Evolutionary conservation across 2,113 vertebrate genomes (phyloP).

Genomic region (Gymnobelideus leadbeateri): DNA sequence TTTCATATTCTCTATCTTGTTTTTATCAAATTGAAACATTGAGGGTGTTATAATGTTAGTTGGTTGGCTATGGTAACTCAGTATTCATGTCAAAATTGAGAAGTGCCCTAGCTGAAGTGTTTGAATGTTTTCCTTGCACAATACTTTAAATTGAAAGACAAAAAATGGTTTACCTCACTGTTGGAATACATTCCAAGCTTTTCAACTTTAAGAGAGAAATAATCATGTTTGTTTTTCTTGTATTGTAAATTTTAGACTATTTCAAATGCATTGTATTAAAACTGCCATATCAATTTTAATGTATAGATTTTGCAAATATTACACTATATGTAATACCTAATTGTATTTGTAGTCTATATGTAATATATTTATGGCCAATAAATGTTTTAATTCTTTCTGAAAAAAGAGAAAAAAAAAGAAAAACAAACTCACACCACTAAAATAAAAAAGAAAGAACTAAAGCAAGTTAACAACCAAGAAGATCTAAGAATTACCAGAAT

Average conservation of each 20-base stretch:
- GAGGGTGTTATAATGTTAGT: slow-evolving; percentile 84
- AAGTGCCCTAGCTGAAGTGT: slow-evolving; percentile 91
- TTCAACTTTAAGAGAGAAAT: slow-evolving; percentile 89
- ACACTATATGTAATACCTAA: slow-evolving; percentile 99
- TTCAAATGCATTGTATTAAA: slow-evolving; percentile 99
- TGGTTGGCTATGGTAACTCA: slow-evolving; percentile 84
- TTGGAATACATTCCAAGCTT: slow-evolving; percentile 98
- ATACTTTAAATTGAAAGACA: slow-evolving; percentile 90
- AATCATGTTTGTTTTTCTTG: slow-evolving; percentile 96
- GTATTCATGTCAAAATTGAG: slow-evolving; percentile 85
- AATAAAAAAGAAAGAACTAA: too few relatives aligned
- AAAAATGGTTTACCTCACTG: slow-evolving; percentile 95
- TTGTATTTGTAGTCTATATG: slow-evolving; percentile 99
- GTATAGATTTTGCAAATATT: slow-evolving; percentile 99
- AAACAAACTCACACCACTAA: too few relatives aligned
- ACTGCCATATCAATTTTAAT: slow-evolving; percentile 99
- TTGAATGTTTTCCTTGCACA: slow-evolving; percentile 94
- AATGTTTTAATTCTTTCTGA: slow-evolving; percentile 97
- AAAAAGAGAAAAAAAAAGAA: too few relatives aligned
- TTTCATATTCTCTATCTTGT: slow-evolving; percentile 84
- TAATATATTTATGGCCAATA: slow-evolving; percentile 99
- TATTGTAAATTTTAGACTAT: slow-evolving; percentile 99
- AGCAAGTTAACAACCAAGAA: too few relatives aligned
- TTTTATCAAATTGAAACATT: slow-evolving; percentile 84
- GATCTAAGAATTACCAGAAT: too few relatives aligned